These are phyloP conservation scores for Monodelphis domestica DNA, from an alignment of 2,797 vertebrate genomes.

Conservation along the genomic window DNA sequence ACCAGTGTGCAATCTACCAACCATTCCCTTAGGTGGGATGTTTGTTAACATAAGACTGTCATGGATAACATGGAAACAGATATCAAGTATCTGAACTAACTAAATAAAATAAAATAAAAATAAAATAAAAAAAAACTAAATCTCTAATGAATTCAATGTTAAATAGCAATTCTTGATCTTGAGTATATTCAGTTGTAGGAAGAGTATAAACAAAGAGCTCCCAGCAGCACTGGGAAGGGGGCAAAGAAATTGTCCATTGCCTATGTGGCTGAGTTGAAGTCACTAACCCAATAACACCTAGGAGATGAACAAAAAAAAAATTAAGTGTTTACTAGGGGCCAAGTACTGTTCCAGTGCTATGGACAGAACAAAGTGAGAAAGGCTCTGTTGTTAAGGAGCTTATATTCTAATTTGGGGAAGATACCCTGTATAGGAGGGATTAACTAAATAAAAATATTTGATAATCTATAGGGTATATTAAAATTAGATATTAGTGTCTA, in stretches of 20 bases:
- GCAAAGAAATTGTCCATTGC: not conserved
- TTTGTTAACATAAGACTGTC: not conserved
- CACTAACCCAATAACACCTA: not conserved
- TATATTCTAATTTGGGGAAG: not conserved
- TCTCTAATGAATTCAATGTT: not conserved
- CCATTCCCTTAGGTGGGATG: not conserved
- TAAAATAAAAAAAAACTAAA: too few species aligned
- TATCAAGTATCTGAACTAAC: not conserved
- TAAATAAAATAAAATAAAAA: too few species aligned
- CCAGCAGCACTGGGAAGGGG: not conserved
- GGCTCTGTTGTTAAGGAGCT: not conserved
- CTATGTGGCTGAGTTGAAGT: not conserved
- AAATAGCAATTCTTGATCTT: not conserved
- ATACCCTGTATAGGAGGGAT: not conserved
- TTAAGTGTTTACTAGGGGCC: not conserved
- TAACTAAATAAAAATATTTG: not conserved
- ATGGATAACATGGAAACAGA: not conserved
- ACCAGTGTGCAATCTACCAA: conserved; percentile 11
- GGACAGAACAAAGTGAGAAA: not conserved
- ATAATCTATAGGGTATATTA: not conserved
- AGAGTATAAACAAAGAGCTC: not conserved
- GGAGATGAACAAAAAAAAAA: not conserved
- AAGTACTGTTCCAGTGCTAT: not conserved
- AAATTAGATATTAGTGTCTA: not conserved
- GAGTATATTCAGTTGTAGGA: not conserved